Conservation (phyloP, 2,113 vertebrate genomes). For the Pteropus alecto region DNA sequence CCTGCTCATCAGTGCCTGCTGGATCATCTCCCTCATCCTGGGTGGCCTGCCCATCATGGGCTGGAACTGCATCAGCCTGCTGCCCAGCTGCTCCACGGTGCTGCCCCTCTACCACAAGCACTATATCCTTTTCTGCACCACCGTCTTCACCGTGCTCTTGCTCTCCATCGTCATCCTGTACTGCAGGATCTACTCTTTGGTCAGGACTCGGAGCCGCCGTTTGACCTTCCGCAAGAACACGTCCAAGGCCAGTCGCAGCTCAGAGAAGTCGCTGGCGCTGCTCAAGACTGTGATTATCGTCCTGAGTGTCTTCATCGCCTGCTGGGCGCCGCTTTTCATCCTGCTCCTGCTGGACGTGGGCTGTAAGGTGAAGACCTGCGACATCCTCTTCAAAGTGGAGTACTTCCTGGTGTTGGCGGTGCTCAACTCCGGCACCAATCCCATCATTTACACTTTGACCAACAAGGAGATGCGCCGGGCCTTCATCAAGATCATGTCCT, state of each 20-base stretch:
- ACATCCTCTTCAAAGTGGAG: conserved; percentile 93
- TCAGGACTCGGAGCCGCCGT: conserved; percentile 93
- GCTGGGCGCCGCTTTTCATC: conserved; percentile 98
- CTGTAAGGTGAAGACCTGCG: conserved; percentile 89
- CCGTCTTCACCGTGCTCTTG: conserved; percentile 93
- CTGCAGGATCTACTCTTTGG: conserved; percentile 94
- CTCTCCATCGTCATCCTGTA: conserved; percentile 96
- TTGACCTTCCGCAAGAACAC: conserved; percentile 93
- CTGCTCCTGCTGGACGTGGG: conserved; percentile 96
- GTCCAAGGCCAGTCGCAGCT: conserved; percentile 91
- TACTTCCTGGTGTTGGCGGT: conserved; percentile 97
- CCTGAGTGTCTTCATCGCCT: conserved; percentile 96
- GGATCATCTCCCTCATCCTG: conserved; percentile 91
- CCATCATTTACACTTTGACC: conserved; percentile 98
- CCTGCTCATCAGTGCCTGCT: conserved; percentile 95
- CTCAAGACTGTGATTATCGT: conserved; percentile 99
- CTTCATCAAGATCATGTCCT: conserved; percentile 93
- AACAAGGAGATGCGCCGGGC: conserved; percentile 98
- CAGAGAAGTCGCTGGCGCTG: conserved; percentile 95
- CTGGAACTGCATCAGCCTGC: conserved; percentile 93
- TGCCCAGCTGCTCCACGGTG: conserved; percentile 92
- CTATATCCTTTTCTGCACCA: conserved; percentile 99
- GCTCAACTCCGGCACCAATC: conserved; percentile 97
- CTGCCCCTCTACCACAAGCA: conserved; percentile 98
- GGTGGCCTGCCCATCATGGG: conserved; percentile 95